Evolutionary conservation across 2,888 invertebrate species (phyloP).

Genomic region (Hemaris fuciformis): DNA sequence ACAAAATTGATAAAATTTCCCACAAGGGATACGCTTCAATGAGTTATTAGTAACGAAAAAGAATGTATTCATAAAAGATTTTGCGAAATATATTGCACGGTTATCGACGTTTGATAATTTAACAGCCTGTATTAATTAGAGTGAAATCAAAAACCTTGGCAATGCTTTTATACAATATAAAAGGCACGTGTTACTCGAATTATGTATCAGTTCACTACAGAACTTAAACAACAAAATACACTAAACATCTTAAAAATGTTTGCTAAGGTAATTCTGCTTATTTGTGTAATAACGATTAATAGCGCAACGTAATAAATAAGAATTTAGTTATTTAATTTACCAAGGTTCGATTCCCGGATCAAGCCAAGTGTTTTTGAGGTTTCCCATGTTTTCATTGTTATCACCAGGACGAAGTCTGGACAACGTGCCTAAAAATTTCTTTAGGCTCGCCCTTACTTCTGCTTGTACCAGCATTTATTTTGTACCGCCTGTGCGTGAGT

Average conservation of each 20-base stretch:
- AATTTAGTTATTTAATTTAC: too few relatives aligned
- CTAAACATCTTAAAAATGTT: background rate
- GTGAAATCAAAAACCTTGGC: slow-evolving; percentile 37
- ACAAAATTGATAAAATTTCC: too few relatives aligned
- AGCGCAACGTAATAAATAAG: background rate
- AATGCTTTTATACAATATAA: slow-evolving; percentile 19
- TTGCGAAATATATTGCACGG: background rate
- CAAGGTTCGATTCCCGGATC: too few relatives aligned
- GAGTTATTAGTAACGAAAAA: background rate
- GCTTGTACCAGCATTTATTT: too few relatives aligned
- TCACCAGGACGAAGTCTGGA: too few relatives aligned
- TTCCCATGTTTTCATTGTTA: too few relatives aligned
- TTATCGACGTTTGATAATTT: background rate
- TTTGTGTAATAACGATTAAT: too few relatives aligned
- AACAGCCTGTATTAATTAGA: background rate
- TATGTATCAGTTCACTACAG: slow-evolving; percentile 17
- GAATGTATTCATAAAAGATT: background rate
- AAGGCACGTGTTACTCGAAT: slow-evolving; percentile 11
- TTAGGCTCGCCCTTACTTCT: too few relatives aligned
- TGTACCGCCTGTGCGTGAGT: too few relatives aligned
- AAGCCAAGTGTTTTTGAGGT: too few relatives aligned
- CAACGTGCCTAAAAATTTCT: too few relatives aligned
- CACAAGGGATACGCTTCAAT: background rate
- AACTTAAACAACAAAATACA: background rate
- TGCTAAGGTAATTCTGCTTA: background rate